Evolutionary conservation across 1,140 invertebrate species (phyloP), one percentile per base, ranked within the genome.

Genomic region (Cydia amplana): DNA sequence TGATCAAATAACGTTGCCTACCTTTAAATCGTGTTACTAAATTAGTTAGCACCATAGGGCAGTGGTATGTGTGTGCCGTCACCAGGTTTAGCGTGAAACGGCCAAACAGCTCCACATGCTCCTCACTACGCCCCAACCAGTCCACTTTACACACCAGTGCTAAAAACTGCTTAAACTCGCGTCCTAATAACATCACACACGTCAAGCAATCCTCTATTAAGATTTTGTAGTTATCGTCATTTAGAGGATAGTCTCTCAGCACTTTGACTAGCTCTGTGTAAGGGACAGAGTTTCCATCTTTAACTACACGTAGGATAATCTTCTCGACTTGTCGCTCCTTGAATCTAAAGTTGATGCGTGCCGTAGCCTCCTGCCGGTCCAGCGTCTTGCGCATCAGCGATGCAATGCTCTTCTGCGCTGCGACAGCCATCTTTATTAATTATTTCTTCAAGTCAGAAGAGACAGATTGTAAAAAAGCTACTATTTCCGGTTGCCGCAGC

Each of bases 31-130:
- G 74, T 80, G 87, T 90, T 7, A 93, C 79, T 49, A 93, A 79
- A 36, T 83, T 82, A 43, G 80, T 78, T 79, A 93, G 87, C 65
- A 93, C 90, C 76, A 81, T 80, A 5, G 90, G 87, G 75, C 87
- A 86, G 74, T 93, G 91, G 78, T 93, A 93, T 2, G 89, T 88
- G 74, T 93, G 92, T 6, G 93, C 92, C 0, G 93, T 93, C 0
- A 93, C 86, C 18, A 93, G 77, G 79, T 83, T 87, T 23, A 93
- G 74, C 12, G 90, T 74, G 85, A 93, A 93, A 75, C 79, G 86
- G 25, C 83, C 84, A 76, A 85, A 93, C 25, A 91, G 36, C 46
- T 88, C 85, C 7, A 93, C 85, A 6, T 91, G 75, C 70, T 87
- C 85, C 12, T 86, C 82, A 55, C 82, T 83, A 23, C 91, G 76